Evolutionary conservation across 2,888 invertebrate genomes (phyloP), one percentile per base, ranked within the genome.

Genomic region (Campoplex capitator): DNA sequence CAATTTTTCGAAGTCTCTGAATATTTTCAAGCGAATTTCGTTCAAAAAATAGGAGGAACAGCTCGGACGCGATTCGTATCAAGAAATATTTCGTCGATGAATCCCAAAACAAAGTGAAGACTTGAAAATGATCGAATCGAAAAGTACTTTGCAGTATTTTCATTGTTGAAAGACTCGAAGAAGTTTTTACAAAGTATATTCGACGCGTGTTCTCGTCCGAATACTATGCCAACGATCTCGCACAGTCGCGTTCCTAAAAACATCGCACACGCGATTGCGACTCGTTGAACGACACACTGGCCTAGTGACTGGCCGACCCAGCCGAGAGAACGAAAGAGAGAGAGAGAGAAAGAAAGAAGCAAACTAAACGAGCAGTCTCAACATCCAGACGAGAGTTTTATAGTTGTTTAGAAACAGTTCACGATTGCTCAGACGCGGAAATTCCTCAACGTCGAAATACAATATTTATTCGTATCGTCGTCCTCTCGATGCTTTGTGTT

Each of bases 251-350:
- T 86, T 86, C 85, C 85, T 86, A 87, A 87, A 87, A 87, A 82
- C 85, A 88, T 87, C 74, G 83, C 82, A 86, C 88, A 79, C 83
- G 74, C 78, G 84, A 86, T 88, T 82, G 77, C 77, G 68, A 78
- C 77, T 81, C 81, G 73, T 80, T 83, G 85, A 65, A 74, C 89
- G 89, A 89, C 89, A 89, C 84, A 88, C 88, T 89, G 88, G 89
- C 89, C 89, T 89, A 89, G 89, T 89, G 88, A 89, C 88, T 88
- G 88, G 83, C 85, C 89, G 88, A 88, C 88, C 89, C 84, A 79
- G 62, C 81, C 88, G 62, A 77, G 73, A 78, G 75, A 45, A 78
- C 38, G 38, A 74, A 51, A 45, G 58, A 28, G 32, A 58, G 67
- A 28, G 23, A 32, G 32, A 51, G 0, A 2, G 13, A 73, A 28